Percentiles rank a stretch among this genome's conserved stretches.
These are phyloP conservation scores for Sterna hirundo DNA, from an alignment of 2,113 vertebrate species.

Conservation along the genomic window DNA sequence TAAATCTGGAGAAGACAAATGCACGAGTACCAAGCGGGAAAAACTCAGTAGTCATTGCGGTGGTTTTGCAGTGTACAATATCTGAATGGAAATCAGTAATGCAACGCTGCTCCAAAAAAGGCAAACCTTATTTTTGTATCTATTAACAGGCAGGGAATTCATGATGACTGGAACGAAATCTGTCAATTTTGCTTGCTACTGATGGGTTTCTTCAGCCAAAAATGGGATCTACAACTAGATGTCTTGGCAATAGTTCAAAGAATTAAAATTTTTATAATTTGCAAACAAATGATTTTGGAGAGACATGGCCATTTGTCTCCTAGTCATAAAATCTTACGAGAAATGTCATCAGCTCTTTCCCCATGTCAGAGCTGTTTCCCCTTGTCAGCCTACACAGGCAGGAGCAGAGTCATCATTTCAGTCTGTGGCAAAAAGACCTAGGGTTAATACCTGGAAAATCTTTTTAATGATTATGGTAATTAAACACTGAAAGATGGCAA, in stretches of 20 bases:
- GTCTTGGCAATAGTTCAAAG: background rate
- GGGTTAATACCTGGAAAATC: background rate
- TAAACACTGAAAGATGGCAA: background rate
- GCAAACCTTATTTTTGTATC: background rate
- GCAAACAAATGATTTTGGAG: background rate
- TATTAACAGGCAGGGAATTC: background rate
- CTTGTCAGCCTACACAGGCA: background rate
- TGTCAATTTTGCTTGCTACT: background rate
- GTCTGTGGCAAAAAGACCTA: background rate
- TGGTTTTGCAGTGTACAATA: background rate
- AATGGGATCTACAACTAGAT: background rate
- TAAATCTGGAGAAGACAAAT: background rate
- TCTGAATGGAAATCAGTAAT: background rate
- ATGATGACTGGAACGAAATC: background rate
- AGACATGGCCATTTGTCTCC: background rate
- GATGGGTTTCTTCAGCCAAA: background rate
- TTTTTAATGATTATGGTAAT: background rate
- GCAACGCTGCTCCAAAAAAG: background rate
- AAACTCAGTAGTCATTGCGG: background rate
- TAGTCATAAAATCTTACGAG: background rate
- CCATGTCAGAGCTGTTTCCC: background rate
- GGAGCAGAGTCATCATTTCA: background rate
- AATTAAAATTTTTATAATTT: background rate
- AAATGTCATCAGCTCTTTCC: background rate
- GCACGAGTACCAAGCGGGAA: background rate